Conservation (phyloP, 2,113 vertebrate species). For the Colinus virginianus region DNA sequence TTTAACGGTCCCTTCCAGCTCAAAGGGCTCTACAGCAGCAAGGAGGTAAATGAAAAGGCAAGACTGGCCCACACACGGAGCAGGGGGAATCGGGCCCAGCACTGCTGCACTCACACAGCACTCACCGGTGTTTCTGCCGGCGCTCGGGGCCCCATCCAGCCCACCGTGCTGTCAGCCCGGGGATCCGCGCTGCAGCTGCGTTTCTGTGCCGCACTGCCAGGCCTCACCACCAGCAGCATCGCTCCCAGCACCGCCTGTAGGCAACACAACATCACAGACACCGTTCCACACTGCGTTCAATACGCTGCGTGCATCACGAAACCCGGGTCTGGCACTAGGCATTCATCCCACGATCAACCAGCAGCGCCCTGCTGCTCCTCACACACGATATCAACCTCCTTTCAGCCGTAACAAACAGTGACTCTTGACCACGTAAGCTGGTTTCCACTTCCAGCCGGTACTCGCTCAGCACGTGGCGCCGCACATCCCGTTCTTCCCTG, state of each 20-base stretch:
- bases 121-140: not conserved
- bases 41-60: not conserved
- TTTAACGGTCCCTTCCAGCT: not conserved
- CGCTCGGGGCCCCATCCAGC: no score
- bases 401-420: accelerated
- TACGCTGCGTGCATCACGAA: not conserved
- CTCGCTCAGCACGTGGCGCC: accelerated
- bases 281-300: accelerated
- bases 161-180: not conserved
- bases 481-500: not conserved
- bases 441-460: not conserved
- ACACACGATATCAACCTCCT: not conserved
- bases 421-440: not conserved
- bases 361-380: not conserved
- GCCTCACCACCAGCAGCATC: not conserved
- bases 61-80: not conserved
- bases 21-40: not conserved
- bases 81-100: not conserved
- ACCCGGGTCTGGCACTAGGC: not conserved
- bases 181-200: not conserved
- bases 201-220: not conserved
- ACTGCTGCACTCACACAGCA: accelerated
- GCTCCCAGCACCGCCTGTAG: not conserved
- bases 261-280: accelerated
- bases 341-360: not conserved